phyloP scores from a whole-genome alignment of 2,797 vertebrate species.

The Coendou prehensilis region DNA sequence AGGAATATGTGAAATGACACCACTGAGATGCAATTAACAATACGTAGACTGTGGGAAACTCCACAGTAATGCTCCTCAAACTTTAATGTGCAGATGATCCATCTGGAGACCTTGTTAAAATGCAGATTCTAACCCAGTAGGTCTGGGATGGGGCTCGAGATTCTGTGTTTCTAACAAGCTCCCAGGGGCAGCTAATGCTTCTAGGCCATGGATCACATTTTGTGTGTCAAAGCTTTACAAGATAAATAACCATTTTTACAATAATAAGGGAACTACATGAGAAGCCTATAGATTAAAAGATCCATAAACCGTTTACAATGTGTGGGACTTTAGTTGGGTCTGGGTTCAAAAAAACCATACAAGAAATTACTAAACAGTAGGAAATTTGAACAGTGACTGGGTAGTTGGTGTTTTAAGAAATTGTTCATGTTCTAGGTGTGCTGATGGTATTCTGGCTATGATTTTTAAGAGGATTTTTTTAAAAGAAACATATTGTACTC shows the following conservation, averaged over 20 bases:
- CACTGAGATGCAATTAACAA: neutral
- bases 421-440: neutral
- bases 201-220: neutral
- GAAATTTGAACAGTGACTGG: neutral
- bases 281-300: neutral
- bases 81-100: neutral
- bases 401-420: neutral
- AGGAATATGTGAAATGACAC: neutral
- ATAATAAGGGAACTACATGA: neutral
- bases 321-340: neutral
- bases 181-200: neutral
- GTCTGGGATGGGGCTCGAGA: neutral
- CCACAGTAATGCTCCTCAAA: neutral
- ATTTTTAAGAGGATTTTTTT: neutral
- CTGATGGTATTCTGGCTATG: neutral
- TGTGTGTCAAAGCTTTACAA: neutral
- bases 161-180: neutral
- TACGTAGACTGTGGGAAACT: neutral
- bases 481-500: neutral
- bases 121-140: neutral
- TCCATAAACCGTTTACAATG: neutral
- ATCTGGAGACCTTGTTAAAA: neutral
- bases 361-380: neutral
- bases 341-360: neutral
- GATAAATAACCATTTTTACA: conserved; percentile 29